A percentile compares a stretch with the other conserved stretches of the same genome.
Conservation (phyloP, 2,888 invertebrate species). For the Cyaniris semiargus region DNA sequence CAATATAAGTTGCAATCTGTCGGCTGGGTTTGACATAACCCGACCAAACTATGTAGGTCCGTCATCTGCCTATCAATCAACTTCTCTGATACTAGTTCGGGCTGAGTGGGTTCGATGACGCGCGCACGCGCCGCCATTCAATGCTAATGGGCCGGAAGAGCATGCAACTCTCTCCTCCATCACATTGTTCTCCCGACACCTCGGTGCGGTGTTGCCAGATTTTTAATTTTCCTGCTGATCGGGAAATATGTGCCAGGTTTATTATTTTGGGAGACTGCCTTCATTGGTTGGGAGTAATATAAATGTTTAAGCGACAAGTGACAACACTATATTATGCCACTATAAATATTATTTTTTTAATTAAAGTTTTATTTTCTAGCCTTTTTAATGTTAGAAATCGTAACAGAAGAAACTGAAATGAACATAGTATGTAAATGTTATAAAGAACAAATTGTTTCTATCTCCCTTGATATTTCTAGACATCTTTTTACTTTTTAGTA, state of each 20-base stretch:
- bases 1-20: too few species aligned
- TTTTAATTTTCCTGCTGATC: neutral
- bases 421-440: neutral
- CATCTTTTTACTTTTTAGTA: neutral
- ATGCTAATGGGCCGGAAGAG: slow-evolving; percentile 78
- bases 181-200: slow-evolving; percentile 59
- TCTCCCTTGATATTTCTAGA: neutral
- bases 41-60: too few species aligned
- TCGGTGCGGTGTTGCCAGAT: slow-evolving; percentile 33
- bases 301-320: too few species aligned
- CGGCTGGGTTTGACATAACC: too few species aligned
- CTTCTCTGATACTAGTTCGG: slow-evolving; percentile 48
- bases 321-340: too few species aligned
- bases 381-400: neutral
- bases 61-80: too few species aligned
- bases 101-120: slow-evolving; percentile 42
- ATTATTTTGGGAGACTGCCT: neutral
- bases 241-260: neutral
- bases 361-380: neutral
- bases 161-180: slow-evolving; percentile 67
- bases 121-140: slow-evolving; percentile 71
- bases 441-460: neutral
- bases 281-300: neutral
- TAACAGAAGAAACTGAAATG: neutral
- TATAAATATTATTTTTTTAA: neutral